phyloP scores from a whole-genome alignment of 2,113 vertebrate species.

The Leucopsar rothschildi region DNA sequence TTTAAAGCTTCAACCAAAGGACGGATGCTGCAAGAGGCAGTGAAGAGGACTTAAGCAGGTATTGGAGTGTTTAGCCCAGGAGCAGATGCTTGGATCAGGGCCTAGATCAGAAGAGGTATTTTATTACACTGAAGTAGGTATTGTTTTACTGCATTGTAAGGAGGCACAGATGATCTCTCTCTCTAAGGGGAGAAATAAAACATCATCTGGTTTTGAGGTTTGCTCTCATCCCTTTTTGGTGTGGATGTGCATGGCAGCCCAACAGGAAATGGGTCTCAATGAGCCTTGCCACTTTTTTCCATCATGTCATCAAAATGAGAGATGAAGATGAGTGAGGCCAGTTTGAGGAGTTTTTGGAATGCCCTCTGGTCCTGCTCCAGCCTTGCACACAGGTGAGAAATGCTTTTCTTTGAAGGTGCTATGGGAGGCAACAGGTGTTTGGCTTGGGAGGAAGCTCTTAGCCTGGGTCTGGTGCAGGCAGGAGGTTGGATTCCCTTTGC shows the following conservation, averaged over 20 bases:
- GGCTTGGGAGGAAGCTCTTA: not conserved
- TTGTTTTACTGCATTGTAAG: not conserved
- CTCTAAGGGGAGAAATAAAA: not conserved
- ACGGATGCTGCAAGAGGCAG: not conserved
- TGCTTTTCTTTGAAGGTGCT: not conserved
- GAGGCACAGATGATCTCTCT: not conserved
- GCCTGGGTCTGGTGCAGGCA: fast-evolving
- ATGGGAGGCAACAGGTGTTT: fast-evolving
- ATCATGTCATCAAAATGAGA: not conserved
- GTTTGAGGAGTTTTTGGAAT: not conserved
- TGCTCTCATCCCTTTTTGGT: not conserved
- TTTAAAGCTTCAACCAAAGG: not conserved
- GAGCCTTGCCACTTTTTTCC: not conserved
- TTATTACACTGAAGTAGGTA: not conserved
- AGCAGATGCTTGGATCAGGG: constrained; percentile 33
- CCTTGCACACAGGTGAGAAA: not conserved
- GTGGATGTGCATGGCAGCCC: not conserved
- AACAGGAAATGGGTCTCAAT: not conserved
- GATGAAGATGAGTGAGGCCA: not conserved
- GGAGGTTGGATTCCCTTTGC: not conserved
- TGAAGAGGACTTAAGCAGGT: constrained; percentile 35
- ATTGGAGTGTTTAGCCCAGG: not conserved
- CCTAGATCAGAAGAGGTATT: not conserved
- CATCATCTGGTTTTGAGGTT: not conserved
- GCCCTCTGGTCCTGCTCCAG: not conserved